Base-by-base conservation (phyloP, 2,888 invertebrate genomes). In the Hyppa rectilinea region DNA sequence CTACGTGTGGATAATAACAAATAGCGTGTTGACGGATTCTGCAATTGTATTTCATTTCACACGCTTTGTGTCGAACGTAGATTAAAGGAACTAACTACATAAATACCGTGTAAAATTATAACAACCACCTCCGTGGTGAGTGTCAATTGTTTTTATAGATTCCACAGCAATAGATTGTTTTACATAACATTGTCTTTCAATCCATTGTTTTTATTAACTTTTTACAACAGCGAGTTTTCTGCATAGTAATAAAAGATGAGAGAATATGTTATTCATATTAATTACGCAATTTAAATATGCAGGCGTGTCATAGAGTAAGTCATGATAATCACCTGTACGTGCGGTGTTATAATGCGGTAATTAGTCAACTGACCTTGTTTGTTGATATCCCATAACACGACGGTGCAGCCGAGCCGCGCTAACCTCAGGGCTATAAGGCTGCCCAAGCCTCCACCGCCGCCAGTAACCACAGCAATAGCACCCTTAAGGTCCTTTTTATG, bases 361-460 rank as follows among this genome's bases (percentile, higher is more conserved):
- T 75, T 62, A 71, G 40, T 59, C 34, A 75, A 94, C 96, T 96
- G 85, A 98, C 98, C 98, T 93, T 97, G 96, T 90, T 97, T 96
- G 90, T 98, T 98, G 83, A 99, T 97, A 92, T 99, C 99, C 99
- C 99, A 99, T 67, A 99, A 96, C 49, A 99, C 97, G 67, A 99
- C 97, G 77, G 96, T 97, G 81, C 98, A 98, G 64, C 98, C 98
- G 70, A 98, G 96, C 87, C 97, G 96, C 29, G 98, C 97, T 59
- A 99, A 96, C 83, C 97, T 96, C 82, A 97, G 91, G 2, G 98
- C 97, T 69, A 98, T 93, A 63, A 98, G 96, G 79, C 98, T 96
- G 9, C 99, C 99, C 23, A 99, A 95, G 4, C 98, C 99, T 47
- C 98, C 97, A 45, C 98, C 99, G 26, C 98, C 98, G 0, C 99